Conservation (phyloP, 2,113 vertebrate genomes). For the Malurus cyaneus region DNA sequence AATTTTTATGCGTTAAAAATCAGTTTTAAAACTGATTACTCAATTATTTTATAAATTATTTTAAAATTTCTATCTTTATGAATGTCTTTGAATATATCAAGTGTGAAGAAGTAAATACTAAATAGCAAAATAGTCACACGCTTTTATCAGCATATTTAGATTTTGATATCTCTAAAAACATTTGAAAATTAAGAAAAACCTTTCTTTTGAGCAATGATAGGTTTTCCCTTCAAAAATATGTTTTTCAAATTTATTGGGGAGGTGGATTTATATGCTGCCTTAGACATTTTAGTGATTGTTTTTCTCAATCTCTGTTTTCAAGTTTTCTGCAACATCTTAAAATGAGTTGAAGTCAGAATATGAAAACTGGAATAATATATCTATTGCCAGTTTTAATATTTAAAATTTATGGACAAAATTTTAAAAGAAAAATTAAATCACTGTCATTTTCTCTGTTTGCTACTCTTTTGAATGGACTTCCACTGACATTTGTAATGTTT, state of each 20-base stretch:
- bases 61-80: not conserved
- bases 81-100: not conserved
- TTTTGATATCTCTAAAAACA: not conserved
- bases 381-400: not conserved
- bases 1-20: not conserved
- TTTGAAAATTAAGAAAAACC: not conserved
- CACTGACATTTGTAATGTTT: not conserved
- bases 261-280: rapidly evolving
- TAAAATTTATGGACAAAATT: not conserved
- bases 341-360: not conserved
- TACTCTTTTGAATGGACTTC: not conserved
- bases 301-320: not conserved
- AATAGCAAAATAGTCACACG: not conserved
- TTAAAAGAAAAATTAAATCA: not conserved
- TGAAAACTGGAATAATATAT: not conserved
- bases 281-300: not conserved
- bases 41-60: not conserved
- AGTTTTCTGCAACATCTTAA: not conserved
- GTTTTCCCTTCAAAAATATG: not conserved
- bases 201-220: not conserved
- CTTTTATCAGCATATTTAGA: not conserved
- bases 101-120: not conserved
- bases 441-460: not conserved
- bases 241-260: not conserved
- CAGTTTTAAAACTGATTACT: not conserved